A percentile compares a stretch with the other conserved stretches of the same genome.
phyloP scores from a whole-genome alignment of 2,797 vertebrate genomes.

The Sebastes nivosus region DNA sequence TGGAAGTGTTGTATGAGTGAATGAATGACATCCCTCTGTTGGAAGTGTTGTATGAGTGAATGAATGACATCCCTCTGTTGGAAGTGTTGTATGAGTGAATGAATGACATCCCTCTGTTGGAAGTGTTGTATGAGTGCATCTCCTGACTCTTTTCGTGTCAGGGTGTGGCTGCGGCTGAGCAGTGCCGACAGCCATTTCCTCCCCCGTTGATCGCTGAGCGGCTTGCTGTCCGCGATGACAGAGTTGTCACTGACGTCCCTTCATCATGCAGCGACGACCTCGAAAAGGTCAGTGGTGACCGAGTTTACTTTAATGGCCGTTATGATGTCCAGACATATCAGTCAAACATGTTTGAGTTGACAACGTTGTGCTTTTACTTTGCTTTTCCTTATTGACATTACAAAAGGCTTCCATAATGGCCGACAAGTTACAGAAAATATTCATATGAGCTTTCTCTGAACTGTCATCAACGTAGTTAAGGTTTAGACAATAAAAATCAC shows the following conservation, averaged over 20 bases:
- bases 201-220: background rate
- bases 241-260: conserved; percentile 42
- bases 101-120: background rate
- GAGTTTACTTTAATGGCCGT: conserved; percentile 22
- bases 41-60: background rate
- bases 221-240: conserved; percentile 29
- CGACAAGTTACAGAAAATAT: background rate
- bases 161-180: background rate
- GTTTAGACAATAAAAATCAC: background rate
- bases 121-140: background rate
- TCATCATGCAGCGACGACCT: conserved; percentile 41
- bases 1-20: background rate
- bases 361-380: background rate
- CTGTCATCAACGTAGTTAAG: background rate
- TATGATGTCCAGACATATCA: conserved; percentile 23
- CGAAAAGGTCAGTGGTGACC: conserved; percentile 52
- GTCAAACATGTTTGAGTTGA: conserved; percentile 18
- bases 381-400: background rate
- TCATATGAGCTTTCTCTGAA: background rate
- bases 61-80: background rate
- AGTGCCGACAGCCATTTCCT: conserved; percentile 17
- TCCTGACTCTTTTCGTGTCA: conserved; percentile 17
- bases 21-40: background rate
- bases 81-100: background rate
- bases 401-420: background rate